Evolutionary conservation across 2,113 vertebrate genomes (phyloP).

Genomic region (Seriola rivoliana): DNA sequence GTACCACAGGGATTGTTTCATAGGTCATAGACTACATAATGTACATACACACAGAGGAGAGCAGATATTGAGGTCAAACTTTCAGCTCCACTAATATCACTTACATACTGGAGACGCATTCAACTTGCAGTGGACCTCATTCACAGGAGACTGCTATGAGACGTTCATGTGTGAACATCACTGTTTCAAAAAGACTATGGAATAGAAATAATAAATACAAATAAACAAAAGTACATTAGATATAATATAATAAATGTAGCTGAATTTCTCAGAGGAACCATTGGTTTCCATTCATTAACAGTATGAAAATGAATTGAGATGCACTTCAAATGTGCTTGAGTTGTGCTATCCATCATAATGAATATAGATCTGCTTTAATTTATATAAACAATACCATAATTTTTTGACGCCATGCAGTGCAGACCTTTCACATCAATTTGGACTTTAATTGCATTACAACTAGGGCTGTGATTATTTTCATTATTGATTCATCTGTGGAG

Average conservation of each 20-base stretch:
- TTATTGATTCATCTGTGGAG: too few relatives aligned
- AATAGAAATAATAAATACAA: not conserved
- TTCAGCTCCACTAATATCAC: slow-evolving; percentile 60
- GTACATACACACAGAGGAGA: not conserved
- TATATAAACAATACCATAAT: too few relatives aligned
- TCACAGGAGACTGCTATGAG: not conserved
- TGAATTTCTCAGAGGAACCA: not conserved
- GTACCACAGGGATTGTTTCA: slow-evolving; percentile 8
- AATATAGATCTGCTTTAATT: too few relatives aligned
- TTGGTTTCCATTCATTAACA: not conserved
- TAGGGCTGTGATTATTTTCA: too few relatives aligned
- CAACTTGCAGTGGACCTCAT: not conserved
- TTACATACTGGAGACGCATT: slow-evolving; percentile 24
- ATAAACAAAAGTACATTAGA: not conserved
- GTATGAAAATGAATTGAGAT: too few relatives aligned
- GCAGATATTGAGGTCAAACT: slow-evolving; percentile 59
- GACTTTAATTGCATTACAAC: too few relatives aligned
- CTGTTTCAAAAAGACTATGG: not conserved
- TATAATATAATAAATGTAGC: not conserved
- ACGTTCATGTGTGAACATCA: not conserved
- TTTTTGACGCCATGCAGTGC: too few relatives aligned
- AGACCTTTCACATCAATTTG: too few relatives aligned
- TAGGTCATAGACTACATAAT: slow-evolving; percentile 22
- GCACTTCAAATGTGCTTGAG: too few relatives aligned
- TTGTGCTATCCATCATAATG: too few relatives aligned